phyloP scores from a whole-genome alignment of 1,140 invertebrate genomes.

The Harpegnathos saltator region DNA sequence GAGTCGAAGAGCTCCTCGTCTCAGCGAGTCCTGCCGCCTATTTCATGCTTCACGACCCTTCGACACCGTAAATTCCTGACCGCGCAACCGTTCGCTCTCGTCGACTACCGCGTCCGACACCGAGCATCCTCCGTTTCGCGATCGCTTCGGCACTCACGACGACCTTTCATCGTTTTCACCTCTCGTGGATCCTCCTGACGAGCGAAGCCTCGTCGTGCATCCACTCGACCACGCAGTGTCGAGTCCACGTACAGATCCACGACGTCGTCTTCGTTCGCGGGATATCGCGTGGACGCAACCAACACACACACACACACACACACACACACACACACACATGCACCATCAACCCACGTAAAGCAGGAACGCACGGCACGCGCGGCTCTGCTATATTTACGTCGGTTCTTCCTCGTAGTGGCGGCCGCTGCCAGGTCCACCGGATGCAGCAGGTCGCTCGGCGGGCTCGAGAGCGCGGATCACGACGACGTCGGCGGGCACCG shows the following conservation, averaged over 20 bases:
- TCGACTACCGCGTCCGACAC: too few relatives aligned
- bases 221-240: neutral
- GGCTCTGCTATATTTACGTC: constrained; percentile 64
- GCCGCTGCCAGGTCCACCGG: constrained; percentile 14
- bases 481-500: constrained; percentile 18
- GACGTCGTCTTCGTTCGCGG: neutral
- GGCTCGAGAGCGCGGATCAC: neutral
- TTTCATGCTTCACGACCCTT: neutral
- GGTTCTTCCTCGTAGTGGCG: constrained; percentile 7
- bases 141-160: neutral
- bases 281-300: neutral
- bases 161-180: neutral
- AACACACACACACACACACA: constrained; percentile 2
- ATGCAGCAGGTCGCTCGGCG: neutral
- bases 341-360: constrained; percentile 13
- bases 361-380: constrained; percentile 60
- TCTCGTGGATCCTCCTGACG: neutral
- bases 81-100: neutral
- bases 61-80: neutral
- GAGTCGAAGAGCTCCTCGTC: neutral
- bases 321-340: neutral
- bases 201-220: neutral
- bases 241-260: constrained; percentile 1
- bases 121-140: constrained; percentile 1
- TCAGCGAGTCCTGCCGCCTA: neutral